phyloP scores from a whole-genome alignment of 2,888 invertebrate genomes.

The Dolichopus griseipennis region DNA sequence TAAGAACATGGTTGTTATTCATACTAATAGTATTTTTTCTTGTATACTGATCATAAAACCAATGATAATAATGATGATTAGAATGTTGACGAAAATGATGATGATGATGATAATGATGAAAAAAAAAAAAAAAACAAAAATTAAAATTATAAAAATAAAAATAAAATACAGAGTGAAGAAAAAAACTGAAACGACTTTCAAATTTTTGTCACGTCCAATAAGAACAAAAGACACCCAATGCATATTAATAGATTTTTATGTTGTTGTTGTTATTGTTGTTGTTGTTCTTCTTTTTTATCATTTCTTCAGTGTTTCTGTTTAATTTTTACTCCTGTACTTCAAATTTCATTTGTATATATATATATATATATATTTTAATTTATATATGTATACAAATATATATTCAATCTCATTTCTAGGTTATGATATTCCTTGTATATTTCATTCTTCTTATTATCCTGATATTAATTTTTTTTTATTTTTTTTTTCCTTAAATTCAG shows the following conservation, averaged over 20 bases:
- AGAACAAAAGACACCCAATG: not conserved
- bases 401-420: not conserved
- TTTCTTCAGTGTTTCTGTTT: not conserved
- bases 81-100: slow-evolving; percentile 9
- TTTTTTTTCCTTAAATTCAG: not conserved
- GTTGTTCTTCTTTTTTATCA: not conserved
- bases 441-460: not conserved
- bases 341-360: too few relatives aligned
- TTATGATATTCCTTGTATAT: not conserved
- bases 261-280: not conserved
- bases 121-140: not conserved
- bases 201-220: slow-evolving; percentile 6
- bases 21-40: not conserved
- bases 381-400: too few relatives aligned
- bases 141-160: not conserved
- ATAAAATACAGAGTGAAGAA: not conserved
- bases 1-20: too few relatives aligned
- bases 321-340: not conserved
- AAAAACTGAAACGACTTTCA: slow-evolving; percentile 13
- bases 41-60: not conserved
- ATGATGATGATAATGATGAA: slow-evolving; percentile 8
- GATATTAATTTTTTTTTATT: not conserved
- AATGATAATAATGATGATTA: slow-evolving; percentile 11
- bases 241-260: not conserved
- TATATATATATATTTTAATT: too few relatives aligned